Conservation (phyloP, 2,113 vertebrate genomes). For the Hippoglossus stenolepis region DNA sequence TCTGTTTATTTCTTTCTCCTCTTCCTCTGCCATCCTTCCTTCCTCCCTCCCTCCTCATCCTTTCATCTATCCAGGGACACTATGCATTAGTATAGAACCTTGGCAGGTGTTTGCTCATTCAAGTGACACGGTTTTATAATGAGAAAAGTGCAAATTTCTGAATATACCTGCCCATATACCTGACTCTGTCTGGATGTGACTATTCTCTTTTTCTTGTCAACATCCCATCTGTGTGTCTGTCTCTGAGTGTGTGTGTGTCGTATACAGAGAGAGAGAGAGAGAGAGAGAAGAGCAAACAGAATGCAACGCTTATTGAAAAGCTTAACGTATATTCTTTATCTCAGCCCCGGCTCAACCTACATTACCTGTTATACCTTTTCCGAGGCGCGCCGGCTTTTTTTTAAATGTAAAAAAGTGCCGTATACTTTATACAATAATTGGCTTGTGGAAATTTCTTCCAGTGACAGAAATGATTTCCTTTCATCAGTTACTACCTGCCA, state of each 20-base stretch:
- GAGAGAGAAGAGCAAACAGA: conserved; percentile 24
- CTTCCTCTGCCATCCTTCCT: conserved; percentile 4
- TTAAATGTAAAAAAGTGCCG: conserved; percentile 57
- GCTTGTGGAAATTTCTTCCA: conserved; percentile 56
- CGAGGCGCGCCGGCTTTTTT: conserved; percentile 36
- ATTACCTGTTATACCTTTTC: conserved; percentile 48
- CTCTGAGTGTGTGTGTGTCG: conserved; percentile 12
- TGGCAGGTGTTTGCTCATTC: conserved; percentile 78
- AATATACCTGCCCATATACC: conserved; percentile 59
- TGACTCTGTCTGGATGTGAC: conserved; percentile 55
- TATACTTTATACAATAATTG: conserved; percentile 62
- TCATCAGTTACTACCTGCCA: conserved; percentile 70
- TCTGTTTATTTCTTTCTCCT: conserved; percentile 32
- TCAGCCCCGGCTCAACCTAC: conserved; percentile 53
- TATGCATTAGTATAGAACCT: conserved; percentile 64
- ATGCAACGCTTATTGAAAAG: conserved; percentile 62
- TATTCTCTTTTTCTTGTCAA: conserved; percentile 71
- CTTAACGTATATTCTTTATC: conserved; percentile 67
- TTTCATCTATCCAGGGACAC: conserved; percentile 59
- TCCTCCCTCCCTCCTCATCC: neutral
- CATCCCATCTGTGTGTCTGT: conserved; percentile 63
- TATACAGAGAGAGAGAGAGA: neutral
- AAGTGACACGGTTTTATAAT: conserved; percentile 79
- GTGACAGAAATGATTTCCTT: conserved; percentile 74
- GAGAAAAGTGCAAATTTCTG: conserved; percentile 80